A percentile compares a stretch with the other conserved stretches of the same genome.
Conservation (phyloP, 2,888 invertebrate genomes). For the Plutella xylostella region DNA sequence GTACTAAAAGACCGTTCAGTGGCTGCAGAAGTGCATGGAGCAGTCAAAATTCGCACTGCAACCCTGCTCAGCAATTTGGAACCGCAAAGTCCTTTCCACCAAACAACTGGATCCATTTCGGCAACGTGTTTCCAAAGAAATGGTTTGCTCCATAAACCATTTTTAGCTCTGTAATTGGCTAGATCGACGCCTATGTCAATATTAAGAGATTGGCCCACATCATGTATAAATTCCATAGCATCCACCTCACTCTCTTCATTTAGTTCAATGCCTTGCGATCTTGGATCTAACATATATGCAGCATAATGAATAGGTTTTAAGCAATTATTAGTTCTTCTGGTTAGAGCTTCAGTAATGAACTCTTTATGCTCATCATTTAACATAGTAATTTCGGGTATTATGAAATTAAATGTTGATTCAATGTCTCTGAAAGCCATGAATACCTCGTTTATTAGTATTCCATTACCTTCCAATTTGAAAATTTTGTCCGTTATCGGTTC, state of each 20-base stretch:
- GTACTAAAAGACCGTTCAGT: constrained; percentile 18
- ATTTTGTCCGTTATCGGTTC: constrained; percentile 16
- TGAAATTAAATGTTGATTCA: constrained; percentile 15
- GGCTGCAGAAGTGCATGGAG: constrained; percentile 19
- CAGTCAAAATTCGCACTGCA: constrained; percentile 18
- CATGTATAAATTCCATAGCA: constrained; percentile 9
- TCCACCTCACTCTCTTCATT: background rate
- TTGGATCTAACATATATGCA: constrained; percentile 19
- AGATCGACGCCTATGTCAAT: constrained; percentile 16
- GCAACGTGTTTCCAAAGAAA: constrained; percentile 16
- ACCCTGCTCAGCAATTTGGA: constrained; percentile 15
- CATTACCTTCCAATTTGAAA: constrained; percentile 15
- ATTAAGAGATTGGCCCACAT: constrained; percentile 15
- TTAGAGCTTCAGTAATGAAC: constrained; percentile 7
- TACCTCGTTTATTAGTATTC: constrained; percentile 13
- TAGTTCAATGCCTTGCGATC: constrained; percentile 7
- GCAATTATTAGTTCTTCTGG: constrained; percentile 6
- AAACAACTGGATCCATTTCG: constrained; percentile 11
- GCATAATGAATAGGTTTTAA: constrained; percentile 14
- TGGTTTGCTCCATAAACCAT: constrained; percentile 16
- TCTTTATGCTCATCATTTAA: constrained; percentile 13
- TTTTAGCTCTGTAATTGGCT: constrained; percentile 18
- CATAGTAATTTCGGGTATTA: constrained; percentile 8
- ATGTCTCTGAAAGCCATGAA: constrained; percentile 7
- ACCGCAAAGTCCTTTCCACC: constrained; percentile 9